phyloP scores from a whole-genome alignment of 2,797 vertebrate genomes.

The Philypnodon macrostomus region DNA sequence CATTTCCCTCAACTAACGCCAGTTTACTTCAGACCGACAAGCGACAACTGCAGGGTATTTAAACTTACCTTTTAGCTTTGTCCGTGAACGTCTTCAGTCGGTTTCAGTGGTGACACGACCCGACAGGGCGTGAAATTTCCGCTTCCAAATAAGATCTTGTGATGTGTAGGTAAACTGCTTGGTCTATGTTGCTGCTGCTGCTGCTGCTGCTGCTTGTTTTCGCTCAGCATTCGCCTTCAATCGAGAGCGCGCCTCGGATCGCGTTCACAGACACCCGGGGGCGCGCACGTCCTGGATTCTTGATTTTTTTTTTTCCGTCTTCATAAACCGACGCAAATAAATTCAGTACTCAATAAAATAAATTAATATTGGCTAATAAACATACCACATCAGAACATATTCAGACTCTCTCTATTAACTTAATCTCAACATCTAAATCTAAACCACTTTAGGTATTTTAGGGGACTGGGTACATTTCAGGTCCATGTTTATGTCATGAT shows the following conservation, averaged over 20 bases:
- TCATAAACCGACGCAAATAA: too few relatives aligned
- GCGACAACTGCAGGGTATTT: constrained; percentile 12
- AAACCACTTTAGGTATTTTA: too few relatives aligned
- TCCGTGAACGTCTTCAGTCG: constrained; percentile 41
- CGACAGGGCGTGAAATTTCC: constrained; percentile 56
- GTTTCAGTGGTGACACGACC: constrained; percentile 45
- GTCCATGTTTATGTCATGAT: too few relatives aligned
- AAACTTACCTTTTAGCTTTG: constrained; percentile 69
- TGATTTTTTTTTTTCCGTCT: too few relatives aligned
- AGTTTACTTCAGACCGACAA: constrained; percentile 41
- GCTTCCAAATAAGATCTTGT: constrained; percentile 47
- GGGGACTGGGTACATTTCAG: too few relatives aligned
- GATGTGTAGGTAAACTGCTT: constrained; percentile 59
- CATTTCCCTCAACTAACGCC: constrained; percentile 69
- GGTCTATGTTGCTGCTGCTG: too few relatives aligned
- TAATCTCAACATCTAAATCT: too few relatives aligned
- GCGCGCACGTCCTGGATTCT: constrained; percentile 66
- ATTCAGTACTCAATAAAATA: too few relatives aligned
- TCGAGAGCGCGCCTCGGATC: constrained; percentile 66
- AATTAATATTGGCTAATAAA: too few relatives aligned
- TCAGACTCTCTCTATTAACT: too few relatives aligned
- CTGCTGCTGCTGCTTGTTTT: constrained; percentile 65
- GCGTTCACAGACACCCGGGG: constrained; percentile 53
- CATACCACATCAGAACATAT: too few relatives aligned
- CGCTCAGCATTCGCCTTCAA: constrained; percentile 71